Evolutionary conservation across 2,888 invertebrate species (phyloP), one percentile per base, ranked within the genome.

Genomic region (Parnassius glacialis): DNA sequence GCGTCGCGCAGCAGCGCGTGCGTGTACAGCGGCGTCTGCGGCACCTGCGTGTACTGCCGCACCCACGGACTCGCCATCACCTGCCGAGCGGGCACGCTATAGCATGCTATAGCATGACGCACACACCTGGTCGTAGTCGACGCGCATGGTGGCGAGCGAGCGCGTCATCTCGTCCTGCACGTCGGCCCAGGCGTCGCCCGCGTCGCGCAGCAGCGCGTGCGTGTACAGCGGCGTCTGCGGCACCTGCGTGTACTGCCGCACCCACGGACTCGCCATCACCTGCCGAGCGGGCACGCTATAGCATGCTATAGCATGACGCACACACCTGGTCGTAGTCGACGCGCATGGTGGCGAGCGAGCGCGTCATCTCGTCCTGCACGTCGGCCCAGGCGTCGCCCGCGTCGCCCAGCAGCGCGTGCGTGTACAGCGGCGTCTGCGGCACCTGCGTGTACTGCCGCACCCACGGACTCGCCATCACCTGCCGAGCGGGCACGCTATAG

Each of bases 111-210:
- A 11, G n/a, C 11, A n/a, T 16, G 16, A 2, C 11, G 43, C 2
- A 42, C 1, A 74, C 65, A 94, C 94, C 92, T 97, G 96, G 85
- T 99, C 99, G 83, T 98, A 98, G 85, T 99, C 99, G 10, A 99
- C 99, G 59, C 99, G 93, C 99, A 99, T 99, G 57, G 98, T 98
- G 52, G 99, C 98, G 68, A 99, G 90, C 0, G 99, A 98, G 68
- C 98, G 94, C 1, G 97, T 99, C 99, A 99, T 99, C 91, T 99
- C 99, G 85, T 99, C 99, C 90, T 99, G 98, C 7, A 99, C 98
- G 78, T 99, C 99, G 0, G 96, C 96, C 99, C 99, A 99, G 61
- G 96, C 94, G 70, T 97, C 97, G 69, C 96, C 96, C 57, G 97
- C 96, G 84, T 99, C 99, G 43, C 96, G 94, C 25, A 99, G 92